A percentile compares a stretch with the other conserved stretches of the same genome.
Conservation (phyloP, 2,888 invertebrate species). For the Drosophila meridiana region DNA sequence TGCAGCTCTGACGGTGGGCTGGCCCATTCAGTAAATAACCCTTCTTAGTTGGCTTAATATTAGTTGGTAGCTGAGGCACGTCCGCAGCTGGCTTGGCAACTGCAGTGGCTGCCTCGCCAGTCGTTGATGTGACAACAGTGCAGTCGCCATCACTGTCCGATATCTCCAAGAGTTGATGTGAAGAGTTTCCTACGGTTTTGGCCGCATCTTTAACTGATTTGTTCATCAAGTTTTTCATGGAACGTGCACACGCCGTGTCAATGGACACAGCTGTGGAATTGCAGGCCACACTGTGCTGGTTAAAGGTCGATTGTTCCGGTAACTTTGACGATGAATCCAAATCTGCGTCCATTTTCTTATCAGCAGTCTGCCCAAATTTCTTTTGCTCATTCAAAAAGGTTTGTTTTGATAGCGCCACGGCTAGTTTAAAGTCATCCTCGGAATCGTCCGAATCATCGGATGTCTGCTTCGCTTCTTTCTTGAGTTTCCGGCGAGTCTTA, state of each 20-base stretch:
- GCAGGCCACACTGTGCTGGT: constrained; percentile 56
- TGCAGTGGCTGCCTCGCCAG: constrained; percentile 37
- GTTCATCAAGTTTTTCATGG: not conserved
- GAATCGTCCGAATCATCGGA: constrained; percentile 4
- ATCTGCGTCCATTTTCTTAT: not conserved
- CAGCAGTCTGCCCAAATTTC: not conserved
- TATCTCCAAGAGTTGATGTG: not conserved
- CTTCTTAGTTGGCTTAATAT: constrained; percentile 38
- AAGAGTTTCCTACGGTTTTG: not conserved
- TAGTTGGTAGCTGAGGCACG: constrained; percentile 5
- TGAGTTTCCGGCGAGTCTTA: not conserved
- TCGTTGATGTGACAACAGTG: constrained; percentile 76
- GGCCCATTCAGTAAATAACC: constrained; percentile 74
- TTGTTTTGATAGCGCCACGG: constrained; percentile 50
- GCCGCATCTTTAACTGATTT: not conserved
- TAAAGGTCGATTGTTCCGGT: constrained; percentile 58
- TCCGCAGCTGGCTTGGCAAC: not conserved
- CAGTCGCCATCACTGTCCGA: constrained; percentile 65
- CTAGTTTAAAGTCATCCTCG: constrained; percentile 41
- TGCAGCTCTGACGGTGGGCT: constrained; percentile 6
- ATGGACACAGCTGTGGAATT: constrained; percentile 75
- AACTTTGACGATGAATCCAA: constrained; percentile 10
- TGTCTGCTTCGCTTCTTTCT: not conserved
- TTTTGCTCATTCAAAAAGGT: constrained; percentile 40
- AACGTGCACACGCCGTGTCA: constrained; percentile 37